Percentiles rank a stretch among this genome's conserved stretches.
phyloP scores from a whole-genome alignment of 2,888 invertebrate genomes.

The Serripes groenlandicus region DNA sequence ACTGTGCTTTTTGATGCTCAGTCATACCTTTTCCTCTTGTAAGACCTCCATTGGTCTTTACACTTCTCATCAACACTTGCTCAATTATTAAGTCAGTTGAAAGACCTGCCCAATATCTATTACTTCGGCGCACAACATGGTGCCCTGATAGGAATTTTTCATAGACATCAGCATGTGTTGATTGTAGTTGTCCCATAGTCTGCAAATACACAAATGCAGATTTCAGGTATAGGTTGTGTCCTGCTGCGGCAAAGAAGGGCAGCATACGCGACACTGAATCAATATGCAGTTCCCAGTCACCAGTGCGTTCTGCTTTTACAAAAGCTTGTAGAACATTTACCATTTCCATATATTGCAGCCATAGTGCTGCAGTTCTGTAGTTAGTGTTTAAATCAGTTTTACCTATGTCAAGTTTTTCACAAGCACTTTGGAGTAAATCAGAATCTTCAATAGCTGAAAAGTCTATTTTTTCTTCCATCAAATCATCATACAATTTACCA shows the following conservation, averaged over 20 bases:
- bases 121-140: conserved; percentile 42
- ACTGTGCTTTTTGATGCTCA: conserved; percentile 57
- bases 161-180: conserved; percentile 38
- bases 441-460: not conserved
- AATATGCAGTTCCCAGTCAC: conserved; percentile 70
- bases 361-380: conserved; percentile 40
- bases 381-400: not conserved
- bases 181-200: conserved; percentile 30
- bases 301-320: conserved; percentile 66
- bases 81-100: conserved; percentile 69
- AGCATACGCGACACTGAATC: conserved; percentile 63
- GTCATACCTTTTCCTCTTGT: conserved; percentile 65
- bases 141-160: conserved; percentile 30
- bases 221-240: conserved; percentile 79
- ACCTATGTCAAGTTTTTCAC: not conserved
- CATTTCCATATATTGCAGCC: conserved; percentile 54
- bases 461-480: not conserved
- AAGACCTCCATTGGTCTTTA: conserved; percentile 70
- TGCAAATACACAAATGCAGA: conserved; percentile 48
- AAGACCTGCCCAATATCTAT: conserved; percentile 39
- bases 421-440: not conserved
- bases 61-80: conserved; percentile 68
- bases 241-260: conserved; percentile 74
- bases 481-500: not conserved
- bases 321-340: conserved; percentile 44